A percentile compares a stretch with the other conserved stretches of the same genome.
These are phyloP conservation scores for Tortrix viridana DNA, from an alignment of 2,888 invertebrate species.

Conservation along the genomic window DNA sequence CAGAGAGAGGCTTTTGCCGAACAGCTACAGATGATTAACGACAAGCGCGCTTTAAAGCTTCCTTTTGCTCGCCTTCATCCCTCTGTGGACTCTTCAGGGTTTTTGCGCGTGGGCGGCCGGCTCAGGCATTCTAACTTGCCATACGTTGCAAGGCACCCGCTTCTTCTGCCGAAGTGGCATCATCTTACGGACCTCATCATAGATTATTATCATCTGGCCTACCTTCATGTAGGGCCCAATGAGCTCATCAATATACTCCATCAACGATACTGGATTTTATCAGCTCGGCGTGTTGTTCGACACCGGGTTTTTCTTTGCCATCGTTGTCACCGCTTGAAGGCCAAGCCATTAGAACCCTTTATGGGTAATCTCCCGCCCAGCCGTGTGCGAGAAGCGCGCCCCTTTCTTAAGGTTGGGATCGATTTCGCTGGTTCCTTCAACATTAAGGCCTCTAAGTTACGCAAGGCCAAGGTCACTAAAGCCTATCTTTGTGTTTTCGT, in stretches of 20 bases:
- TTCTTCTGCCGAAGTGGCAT: constrained; percentile 8
- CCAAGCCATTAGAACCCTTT: constrained; percentile 9
- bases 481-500: constrained; percentile 10
- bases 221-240: constrained; percentile 12
- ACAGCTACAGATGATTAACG: too few species aligned
- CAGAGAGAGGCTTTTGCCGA: too few species aligned
- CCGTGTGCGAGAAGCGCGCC: not conserved
- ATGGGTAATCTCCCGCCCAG: constrained; percentile 7
- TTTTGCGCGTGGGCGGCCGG: constrained; percentile 17
- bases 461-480: not conserved
- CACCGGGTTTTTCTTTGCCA: constrained; percentile 10
- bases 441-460: not conserved
- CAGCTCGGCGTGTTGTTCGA: constrained; percentile 13
- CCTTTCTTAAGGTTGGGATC: not conserved
- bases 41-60: not conserved
- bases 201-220: constrained; percentile 8
- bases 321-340: not conserved
- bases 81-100: not conserved
- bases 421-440: constrained; percentile 6
- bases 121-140: not conserved
- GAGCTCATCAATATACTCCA: constrained; percentile 14
- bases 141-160: constrained; percentile 3
- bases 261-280: constrained; percentile 18
- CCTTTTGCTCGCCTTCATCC: not conserved
- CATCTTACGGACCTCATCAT: constrained; percentile 13